Conservation (phyloP, 2,797 vertebrate genomes). For the Mormyrops attenuatus region DNA sequence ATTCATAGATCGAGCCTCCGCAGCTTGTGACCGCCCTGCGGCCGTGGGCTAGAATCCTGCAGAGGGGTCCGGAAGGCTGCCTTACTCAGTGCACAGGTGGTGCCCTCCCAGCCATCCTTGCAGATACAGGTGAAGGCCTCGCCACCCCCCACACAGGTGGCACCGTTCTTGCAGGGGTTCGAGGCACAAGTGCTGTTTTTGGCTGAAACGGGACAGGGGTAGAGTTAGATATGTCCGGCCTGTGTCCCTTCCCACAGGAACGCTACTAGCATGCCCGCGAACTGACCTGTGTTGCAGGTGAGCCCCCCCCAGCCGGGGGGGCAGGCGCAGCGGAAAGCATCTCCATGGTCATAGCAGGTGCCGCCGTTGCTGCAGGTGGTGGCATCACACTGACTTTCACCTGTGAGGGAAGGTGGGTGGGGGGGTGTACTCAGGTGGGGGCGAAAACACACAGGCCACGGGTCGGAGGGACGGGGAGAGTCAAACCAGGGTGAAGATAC, state of each 20-base stretch:
- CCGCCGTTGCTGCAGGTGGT: slow-evolving; percentile 92
- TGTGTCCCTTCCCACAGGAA: neutral
- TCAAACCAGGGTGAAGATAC: too few relatives aligned
- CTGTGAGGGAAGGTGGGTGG: slow-evolving; percentile 45
- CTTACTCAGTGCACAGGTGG: slow-evolving; percentile 87
- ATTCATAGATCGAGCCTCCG: neutral
- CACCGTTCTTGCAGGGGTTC: slow-evolving; percentile 85
- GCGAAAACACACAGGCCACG: neutral
- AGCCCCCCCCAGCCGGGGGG: slow-evolving; percentile 81
- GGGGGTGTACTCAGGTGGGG: neutral
- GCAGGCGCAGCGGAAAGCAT: slow-evolving; percentile 85
- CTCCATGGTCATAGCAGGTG: slow-evolving; percentile 85
- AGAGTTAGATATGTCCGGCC: neutral
- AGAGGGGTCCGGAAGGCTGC: neutral
- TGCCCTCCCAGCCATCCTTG: slow-evolving; percentile 96
- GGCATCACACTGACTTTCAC: slow-evolving; percentile 85
- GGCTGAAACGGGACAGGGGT: slow-evolving; percentile 55
- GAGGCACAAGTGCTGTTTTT: slow-evolving; percentile 88
- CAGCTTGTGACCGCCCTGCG: neutral
- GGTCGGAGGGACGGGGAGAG: too few relatives aligned
- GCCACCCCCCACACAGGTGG: slow-evolving; percentile 89
- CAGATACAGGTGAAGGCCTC: slow-evolving; percentile 95
- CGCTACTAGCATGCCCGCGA: neutral
- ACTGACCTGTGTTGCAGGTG: slow-evolving; percentile 83
- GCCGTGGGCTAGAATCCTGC: too few relatives aligned